Evolutionary conservation across 2,113 vertebrate species (phyloP).

Genomic region (Rhabdomys dilectus): DNA sequence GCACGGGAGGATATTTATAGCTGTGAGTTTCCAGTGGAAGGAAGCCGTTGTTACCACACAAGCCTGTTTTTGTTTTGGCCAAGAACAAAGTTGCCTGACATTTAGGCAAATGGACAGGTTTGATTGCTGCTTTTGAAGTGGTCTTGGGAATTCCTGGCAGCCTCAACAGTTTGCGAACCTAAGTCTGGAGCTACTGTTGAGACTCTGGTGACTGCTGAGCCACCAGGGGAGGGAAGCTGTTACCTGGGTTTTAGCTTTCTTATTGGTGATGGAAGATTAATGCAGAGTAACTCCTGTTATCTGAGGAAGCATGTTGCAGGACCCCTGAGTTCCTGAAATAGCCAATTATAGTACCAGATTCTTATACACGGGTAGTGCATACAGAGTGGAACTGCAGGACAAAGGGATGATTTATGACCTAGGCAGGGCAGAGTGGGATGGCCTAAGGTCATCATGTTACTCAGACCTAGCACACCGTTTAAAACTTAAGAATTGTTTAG

Average conservation of each 20-base stretch:
- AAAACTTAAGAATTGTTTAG: not conserved
- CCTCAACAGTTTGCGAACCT: not conserved
- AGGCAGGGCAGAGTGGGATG: not conserved
- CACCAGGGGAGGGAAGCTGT: not conserved
- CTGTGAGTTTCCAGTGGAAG: not conserved
- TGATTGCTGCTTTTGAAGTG: slow-evolving; percentile 28
- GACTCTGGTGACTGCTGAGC: not conserved
- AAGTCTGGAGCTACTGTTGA: not conserved
- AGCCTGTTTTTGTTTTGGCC: slow-evolving; percentile 54
- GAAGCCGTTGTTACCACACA: slow-evolving; percentile 32
- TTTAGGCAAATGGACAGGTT: slow-evolving; percentile 26
- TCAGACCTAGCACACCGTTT: not conserved
- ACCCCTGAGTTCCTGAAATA: not conserved
- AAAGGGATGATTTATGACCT: not conserved
- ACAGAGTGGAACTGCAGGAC: not conserved
- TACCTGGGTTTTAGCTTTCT: slow-evolving; percentile 40
- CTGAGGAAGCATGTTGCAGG: not conserved
- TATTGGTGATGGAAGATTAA: not conserved
- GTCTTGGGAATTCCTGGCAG: not conserved
- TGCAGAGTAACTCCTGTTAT: not conserved
- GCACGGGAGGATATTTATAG: slow-evolving; percentile 57
- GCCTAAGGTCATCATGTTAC: not conserved
- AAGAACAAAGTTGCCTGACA: slow-evolving; percentile 7
- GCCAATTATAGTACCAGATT: not conserved
- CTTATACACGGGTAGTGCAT: not conserved